phyloP scores from a whole-genome alignment of 1,140 invertebrate genomes.

The Pseudomyrmex pallidus region DNA sequence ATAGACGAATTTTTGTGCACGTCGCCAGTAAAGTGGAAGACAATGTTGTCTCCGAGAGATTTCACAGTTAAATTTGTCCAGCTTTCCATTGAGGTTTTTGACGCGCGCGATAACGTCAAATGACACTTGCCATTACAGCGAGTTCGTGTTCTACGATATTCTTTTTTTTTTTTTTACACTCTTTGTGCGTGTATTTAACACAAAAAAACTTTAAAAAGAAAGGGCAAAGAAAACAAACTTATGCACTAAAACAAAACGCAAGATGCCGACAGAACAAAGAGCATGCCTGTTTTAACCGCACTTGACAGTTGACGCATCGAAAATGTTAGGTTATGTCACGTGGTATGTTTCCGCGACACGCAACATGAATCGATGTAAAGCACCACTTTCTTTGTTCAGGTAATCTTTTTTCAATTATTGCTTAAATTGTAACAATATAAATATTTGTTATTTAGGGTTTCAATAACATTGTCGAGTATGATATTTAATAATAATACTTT shows the following conservation, averaged over 20 bases:
- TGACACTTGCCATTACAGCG: background rate
- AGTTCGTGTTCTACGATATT: background rate
- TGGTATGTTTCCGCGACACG: too few species aligned
- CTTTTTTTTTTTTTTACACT: background rate
- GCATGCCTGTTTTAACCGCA: background rate
- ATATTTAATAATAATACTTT: constrained; percentile 60
- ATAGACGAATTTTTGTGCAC: constrained; percentile 59
- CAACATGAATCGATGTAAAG: too few species aligned
- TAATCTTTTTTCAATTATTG: too few species aligned
- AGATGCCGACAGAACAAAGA: background rate
- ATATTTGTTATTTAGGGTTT: constrained; percentile 59
- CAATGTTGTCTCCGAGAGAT: constrained; percentile 65
- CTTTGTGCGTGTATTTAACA: too few species aligned
- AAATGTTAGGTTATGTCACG: background rate
- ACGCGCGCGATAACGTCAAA: background rate
- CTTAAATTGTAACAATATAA: background rate
- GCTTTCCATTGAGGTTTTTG: constrained; percentile 60
- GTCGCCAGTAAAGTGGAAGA: constrained; percentile 64
- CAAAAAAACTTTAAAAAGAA: background rate
- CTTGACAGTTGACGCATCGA: background rate
- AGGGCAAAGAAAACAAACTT: background rate
- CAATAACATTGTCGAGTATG: constrained; percentile 6
- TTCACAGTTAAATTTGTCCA: constrained; percentile 29
- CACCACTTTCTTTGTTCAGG: too few species aligned
- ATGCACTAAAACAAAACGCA: background rate